phyloP scores from a whole-genome alignment of 2,888 invertebrate species.

The Lomographa bimaculata region DNA sequence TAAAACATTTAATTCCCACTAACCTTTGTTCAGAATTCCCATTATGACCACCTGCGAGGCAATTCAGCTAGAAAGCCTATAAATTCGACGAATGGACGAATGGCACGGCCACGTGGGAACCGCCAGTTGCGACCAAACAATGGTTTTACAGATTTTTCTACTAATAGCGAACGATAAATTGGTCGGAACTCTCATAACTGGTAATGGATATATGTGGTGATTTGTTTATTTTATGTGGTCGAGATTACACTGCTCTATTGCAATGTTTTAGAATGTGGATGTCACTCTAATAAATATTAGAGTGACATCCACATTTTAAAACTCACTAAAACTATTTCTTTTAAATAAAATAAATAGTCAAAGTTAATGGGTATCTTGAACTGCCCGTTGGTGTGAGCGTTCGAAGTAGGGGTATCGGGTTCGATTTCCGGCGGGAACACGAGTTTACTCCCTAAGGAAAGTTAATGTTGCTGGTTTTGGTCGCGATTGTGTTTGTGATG shows the following conservation, averaged over 20 bases:
- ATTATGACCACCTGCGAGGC: conserved; percentile 65
- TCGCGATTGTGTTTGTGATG: too few relatives aligned
- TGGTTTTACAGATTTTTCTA: conserved; percentile 29
- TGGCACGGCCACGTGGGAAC: conserved; percentile 52
- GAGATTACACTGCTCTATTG: conserved; percentile 8
- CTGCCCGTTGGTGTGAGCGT: too few relatives aligned
- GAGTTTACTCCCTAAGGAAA: too few relatives aligned
- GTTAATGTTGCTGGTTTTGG: too few relatives aligned
- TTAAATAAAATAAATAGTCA: too few relatives aligned
- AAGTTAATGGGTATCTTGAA: too few relatives aligned
- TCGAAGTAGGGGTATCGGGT: too few relatives aligned
- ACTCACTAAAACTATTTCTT: too few relatives aligned
- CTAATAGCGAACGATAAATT: conserved; percentile 22
- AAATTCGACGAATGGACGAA: conserved; percentile 57
- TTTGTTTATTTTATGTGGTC: conserved; percentile 28
- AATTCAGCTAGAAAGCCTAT: conserved; percentile 58
- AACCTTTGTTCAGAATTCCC: conserved; percentile 36
- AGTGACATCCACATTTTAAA: too few relatives aligned
- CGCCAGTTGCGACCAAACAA: conserved; percentile 48
- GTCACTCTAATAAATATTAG: too few relatives aligned
- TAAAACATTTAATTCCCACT: conserved; percentile 33
- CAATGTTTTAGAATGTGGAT: too few relatives aligned
- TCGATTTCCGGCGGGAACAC: too few relatives aligned
- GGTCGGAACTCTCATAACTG: conserved; percentile 19
- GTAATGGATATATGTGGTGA: conserved; percentile 24